These are phyloP conservation scores for Pseudomyrmex flavicornis DNA, from an alignment of 1,140 invertebrate genomes.

Conservation along the genomic window DNA sequence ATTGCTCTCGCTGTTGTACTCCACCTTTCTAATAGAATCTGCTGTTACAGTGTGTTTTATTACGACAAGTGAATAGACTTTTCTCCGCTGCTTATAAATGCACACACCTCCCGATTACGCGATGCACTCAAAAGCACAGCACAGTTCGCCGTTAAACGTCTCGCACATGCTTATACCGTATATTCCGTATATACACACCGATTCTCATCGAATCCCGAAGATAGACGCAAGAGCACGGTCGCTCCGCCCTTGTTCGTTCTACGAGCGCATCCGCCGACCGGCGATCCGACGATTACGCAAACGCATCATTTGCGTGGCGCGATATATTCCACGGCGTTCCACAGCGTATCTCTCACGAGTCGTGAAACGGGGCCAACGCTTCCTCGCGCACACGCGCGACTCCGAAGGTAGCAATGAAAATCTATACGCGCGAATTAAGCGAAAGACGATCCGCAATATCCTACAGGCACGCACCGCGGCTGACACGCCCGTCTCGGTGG, in stretches of 20 bases:
- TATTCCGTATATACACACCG: neutral
- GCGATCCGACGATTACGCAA: slow-evolving; percentile 34
- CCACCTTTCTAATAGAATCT: neutral
- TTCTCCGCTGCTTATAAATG: neutral
- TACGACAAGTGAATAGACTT: neutral
- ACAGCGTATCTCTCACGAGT: neutral
- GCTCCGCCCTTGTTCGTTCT: slow-evolving; percentile 16
- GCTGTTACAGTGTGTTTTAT: neutral
- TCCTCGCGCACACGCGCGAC: slow-evolving; percentile 30
- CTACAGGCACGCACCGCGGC: neutral
- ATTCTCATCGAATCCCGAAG: slow-evolving; percentile 11
- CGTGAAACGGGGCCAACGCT: neutral
- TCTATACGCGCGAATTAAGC: slow-evolving; percentile 66
- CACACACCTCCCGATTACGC: neutral
- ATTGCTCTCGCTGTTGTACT: neutral
- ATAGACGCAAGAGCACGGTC: neutral
- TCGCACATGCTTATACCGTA: neutral
- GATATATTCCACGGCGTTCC: neutral
- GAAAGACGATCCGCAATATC: slow-evolving; percentile 64
- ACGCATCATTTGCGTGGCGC: slow-evolving; percentile 30
- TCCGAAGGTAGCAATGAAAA: slow-evolving; percentile 56
- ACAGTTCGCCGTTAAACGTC: slow-evolving; percentile 7
- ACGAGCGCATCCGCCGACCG: neutral
- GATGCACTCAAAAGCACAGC: neutral
- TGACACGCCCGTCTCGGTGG: neutral